Percentiles rank a stretch among this genome's conserved stretches.
These are phyloP conservation scores for Scartelaos histophorus DNA, from an alignment of 2,113 vertebrate species.

Conservation along the genomic window DNA sequence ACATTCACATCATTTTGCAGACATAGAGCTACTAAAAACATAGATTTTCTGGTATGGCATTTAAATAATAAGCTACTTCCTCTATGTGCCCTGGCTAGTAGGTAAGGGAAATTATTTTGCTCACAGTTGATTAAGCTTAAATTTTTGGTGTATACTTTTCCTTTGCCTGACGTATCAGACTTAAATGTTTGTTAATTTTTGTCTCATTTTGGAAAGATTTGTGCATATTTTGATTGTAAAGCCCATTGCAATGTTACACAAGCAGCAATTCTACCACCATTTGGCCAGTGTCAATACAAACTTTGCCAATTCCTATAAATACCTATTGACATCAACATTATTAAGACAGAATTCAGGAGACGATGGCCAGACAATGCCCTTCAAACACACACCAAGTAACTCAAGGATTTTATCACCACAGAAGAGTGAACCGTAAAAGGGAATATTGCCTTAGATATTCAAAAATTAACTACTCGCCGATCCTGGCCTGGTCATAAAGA, in stretches of 20 bases:
- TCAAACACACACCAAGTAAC: neutral
- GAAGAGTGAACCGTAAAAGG: neutral
- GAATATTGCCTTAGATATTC: neutral
- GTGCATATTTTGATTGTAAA: too few species aligned
- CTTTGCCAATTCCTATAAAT: neutral
- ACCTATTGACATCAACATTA: neutral
- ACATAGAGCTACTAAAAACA: neutral
- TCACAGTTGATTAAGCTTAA: too few species aligned
- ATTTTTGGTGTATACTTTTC: too few species aligned
- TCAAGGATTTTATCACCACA: neutral
- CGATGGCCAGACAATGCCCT: neutral
- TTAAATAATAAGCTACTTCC: neutral
- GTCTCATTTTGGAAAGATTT: too few species aligned
- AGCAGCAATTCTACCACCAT: too few species aligned
- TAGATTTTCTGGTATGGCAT: neutral
- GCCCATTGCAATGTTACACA: too few species aligned
- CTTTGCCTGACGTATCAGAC: too few species aligned
- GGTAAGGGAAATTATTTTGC: too few species aligned
- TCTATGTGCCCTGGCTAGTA: neutral
- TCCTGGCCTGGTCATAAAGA: too few species aligned
- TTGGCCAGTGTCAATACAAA: too few species aligned
- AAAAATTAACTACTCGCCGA: neutral
- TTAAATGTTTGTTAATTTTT: too few species aligned
- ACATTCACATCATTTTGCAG: neutral
- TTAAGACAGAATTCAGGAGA: too few species aligned